Evolutionary conservation across 2,797 vertebrate genomes (phyloP).

Genomic region (Lithobates sylvaticus): DNA sequence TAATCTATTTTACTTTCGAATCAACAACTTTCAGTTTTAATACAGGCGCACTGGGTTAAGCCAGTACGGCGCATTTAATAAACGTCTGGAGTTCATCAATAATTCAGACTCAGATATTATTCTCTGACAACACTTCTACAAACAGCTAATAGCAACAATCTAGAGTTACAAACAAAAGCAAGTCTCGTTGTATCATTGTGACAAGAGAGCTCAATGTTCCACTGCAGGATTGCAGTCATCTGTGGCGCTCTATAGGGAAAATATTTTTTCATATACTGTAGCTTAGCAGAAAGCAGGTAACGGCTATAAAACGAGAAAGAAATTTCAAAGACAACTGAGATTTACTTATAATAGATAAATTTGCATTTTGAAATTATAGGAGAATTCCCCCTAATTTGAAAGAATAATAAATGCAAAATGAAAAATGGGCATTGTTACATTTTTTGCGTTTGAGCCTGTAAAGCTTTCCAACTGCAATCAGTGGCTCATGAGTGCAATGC

Average conservation of each 20-base stretch:
- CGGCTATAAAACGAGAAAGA: not conserved
- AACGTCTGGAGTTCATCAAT: conserved; percentile 52
- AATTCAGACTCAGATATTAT: conserved; percentile 54
- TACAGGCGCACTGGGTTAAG: conserved; percentile 8
- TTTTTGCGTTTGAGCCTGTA: too few relatives aligned
- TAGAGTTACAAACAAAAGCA: conserved; percentile 10
- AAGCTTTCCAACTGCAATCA: too few relatives aligned
- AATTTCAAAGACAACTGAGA: not conserved
- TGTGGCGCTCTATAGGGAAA: not conserved
- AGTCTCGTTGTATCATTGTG: not conserved
- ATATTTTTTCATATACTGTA: not conserved
- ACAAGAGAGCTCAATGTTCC: not conserved
- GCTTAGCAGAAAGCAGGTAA: not conserved
- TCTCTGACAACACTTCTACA: conserved; percentile 52
- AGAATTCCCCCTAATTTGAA: too few relatives aligned
- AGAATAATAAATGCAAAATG: too few relatives aligned
- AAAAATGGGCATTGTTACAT: too few relatives aligned
- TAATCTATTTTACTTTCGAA: conserved; percentile 38
- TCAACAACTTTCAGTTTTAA: conserved; percentile 29
- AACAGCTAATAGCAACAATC: conserved; percentile 40
- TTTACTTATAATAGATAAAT: too few relatives aligned
- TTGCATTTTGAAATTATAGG: too few relatives aligned
- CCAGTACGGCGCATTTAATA: conserved; percentile 45
- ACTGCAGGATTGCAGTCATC: not conserved
- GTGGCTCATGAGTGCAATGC: too few relatives aligned